phyloP scores from a whole-genome alignment of 2,888 invertebrate species.

The Hypolimnas misippus region DNA sequence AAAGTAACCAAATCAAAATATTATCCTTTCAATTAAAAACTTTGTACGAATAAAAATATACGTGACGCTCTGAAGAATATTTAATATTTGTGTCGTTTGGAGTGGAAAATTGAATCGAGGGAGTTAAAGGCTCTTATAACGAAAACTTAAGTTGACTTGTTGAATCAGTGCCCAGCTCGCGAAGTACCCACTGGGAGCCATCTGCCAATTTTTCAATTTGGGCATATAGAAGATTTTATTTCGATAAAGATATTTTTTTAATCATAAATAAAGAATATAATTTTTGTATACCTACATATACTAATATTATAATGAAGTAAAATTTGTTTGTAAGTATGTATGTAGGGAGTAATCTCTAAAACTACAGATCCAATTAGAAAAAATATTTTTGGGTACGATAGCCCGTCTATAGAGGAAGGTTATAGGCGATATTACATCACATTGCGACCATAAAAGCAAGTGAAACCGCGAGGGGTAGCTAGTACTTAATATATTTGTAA shows the following conservation, averaged over 20 bases:
- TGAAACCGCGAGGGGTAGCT: too few relatives aligned
- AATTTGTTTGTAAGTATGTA: too few relatives aligned
- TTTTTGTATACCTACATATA: too few relatives aligned
- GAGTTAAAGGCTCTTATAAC: background rate
- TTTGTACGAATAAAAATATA: background rate
- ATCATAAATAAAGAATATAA: too few relatives aligned
- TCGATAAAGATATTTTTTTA: background rate
- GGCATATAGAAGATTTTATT: background rate
- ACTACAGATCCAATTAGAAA: too few relatives aligned
- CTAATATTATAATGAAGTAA: too few relatives aligned
- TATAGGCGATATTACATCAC: too few relatives aligned
- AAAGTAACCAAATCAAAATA: background rate
- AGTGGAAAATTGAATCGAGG: background rate
- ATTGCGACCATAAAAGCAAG: too few relatives aligned
- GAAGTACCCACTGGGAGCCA: background rate
- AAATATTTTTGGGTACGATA: too few relatives aligned
- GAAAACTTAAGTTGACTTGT: background rate
- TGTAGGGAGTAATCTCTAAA: too few relatives aligned
- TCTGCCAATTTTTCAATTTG: background rate
- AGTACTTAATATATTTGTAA: too few relatives aligned
- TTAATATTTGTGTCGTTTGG: background rate
- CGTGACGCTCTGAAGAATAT: background rate
- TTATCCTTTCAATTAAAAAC: background rate
- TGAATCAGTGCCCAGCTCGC: background rate
- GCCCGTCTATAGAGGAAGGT: too few relatives aligned